phyloP scores from a whole-genome alignment of 2,797 vertebrate species.

The Decapterus maruadsi region DNA sequence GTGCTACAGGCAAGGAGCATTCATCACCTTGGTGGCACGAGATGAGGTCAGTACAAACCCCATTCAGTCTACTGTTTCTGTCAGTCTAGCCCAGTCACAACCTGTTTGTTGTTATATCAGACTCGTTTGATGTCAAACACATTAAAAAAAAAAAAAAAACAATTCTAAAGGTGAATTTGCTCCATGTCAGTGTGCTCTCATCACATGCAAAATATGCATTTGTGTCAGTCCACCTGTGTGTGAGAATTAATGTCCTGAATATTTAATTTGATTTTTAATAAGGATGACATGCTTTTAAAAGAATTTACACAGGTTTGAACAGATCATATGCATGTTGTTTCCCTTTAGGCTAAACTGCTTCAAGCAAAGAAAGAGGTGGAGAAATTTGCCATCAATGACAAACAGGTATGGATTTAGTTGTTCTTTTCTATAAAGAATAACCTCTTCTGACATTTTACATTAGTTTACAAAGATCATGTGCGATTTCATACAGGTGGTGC shows the following conservation, averaged over 20 bases:
- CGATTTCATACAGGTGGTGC: conserved; percentile 89
- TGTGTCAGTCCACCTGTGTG: not conserved
- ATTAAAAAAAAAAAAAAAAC: not conserved
- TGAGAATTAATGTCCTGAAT: not conserved
- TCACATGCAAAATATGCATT: not conserved
- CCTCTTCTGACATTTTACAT: conserved; percentile 4
- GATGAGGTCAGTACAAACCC: conserved; percentile 90
- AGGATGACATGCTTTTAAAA: not conserved
- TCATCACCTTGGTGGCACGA: conserved; percentile 96
- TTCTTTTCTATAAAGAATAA: not conserved
- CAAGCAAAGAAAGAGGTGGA: conserved; percentile 98
- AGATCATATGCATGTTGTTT: not conserved
- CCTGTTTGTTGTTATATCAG: conserved; percentile 37
- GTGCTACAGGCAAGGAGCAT: conserved; percentile 96
- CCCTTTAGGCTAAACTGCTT: conserved; percentile 90
- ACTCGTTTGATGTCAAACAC: conserved; percentile 32
- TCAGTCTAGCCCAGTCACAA: not conserved
- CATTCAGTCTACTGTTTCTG: conserved; percentile 9
- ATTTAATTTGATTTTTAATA: not conserved
- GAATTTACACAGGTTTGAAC: not conserved
- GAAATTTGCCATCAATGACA: conserved; percentile 94
- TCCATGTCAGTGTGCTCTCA: conserved; percentile 8
- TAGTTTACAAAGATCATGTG: conserved; percentile 12
- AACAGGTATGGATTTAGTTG: conserved; percentile 88
- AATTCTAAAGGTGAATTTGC: conserved; percentile 30